Evolutionary conservation across 2,888 invertebrate genomes (phyloP).

Genomic region (Plutella xylostella): DNA sequence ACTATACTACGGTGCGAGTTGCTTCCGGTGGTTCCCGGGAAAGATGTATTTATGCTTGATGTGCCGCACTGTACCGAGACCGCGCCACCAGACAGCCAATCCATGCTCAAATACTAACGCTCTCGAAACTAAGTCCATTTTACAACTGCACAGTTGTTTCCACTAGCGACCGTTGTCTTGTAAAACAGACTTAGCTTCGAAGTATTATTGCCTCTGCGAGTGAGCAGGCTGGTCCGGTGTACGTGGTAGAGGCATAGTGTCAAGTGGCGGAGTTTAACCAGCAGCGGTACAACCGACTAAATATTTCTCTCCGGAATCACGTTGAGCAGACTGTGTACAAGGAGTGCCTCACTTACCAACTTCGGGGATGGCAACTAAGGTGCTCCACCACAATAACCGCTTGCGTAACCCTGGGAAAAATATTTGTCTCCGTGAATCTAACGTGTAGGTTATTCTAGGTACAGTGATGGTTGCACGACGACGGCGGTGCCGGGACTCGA

Average conservation of each 20-base stretch:
- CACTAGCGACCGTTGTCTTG: no score
- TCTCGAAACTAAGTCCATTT: no score
- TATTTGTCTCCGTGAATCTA: conserved; percentile 70
- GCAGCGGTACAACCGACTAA: conserved; percentile 65
- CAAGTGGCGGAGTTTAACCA: conserved; percentile 47
- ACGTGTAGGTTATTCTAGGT: conserved; percentile 64
- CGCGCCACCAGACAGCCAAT: no score
- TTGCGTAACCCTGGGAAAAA: conserved; percentile 71
- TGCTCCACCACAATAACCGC: conserved; percentile 70
- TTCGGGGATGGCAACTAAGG: conserved; percentile 70
- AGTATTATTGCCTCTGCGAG: no score
- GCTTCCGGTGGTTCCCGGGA: conserved; percentile 66
- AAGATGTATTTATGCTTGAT: conserved; percentile 68
- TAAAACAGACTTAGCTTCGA: no score
- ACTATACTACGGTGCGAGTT: conserved; percentile 58
- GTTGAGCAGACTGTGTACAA: conserved; percentile 64
- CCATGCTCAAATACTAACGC: no score
- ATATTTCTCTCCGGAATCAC: conserved; percentile 71
- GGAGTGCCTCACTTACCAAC: conserved; percentile 71
- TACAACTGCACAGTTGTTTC: no score
- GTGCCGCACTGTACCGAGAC: conserved; percentile 58
- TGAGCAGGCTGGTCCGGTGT: no score
- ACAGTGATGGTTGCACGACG: conserved; percentile 56
- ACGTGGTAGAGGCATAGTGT: no score
- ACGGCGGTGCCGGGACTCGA: conserved; percentile 26